Conservation (phyloP, 30 jellyfish, hydroid and myxozoan species). For the Aurelia sp. region DNA sequence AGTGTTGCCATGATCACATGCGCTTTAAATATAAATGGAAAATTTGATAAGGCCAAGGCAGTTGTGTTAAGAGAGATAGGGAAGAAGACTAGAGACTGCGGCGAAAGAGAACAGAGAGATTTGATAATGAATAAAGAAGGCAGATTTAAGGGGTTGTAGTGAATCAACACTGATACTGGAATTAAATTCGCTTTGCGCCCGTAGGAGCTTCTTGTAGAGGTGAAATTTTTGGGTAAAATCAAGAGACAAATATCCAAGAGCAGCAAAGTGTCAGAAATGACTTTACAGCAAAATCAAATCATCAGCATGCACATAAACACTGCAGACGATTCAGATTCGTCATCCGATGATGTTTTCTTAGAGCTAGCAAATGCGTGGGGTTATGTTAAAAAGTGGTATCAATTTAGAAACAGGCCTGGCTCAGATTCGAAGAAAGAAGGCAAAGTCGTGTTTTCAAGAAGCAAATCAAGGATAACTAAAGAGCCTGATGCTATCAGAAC, state of each 20-base stretch:
- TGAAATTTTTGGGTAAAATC: no score
- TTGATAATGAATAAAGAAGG: no score
- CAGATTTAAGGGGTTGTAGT: no score
- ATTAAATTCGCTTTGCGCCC: no score
- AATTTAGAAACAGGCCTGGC: conserved; percentile 11
- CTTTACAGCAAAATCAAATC: conserved; percentile 30
- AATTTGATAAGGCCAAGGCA: neutral
- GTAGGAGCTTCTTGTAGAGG: no score
- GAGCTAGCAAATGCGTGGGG: conserved; percentile 61
- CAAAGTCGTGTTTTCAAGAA: conserved; percentile 8
- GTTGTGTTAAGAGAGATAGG: no score
- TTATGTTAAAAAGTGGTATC: conserved; percentile 64
- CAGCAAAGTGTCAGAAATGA: conserved; percentile 15
- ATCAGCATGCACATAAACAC: conserved; percentile 20
- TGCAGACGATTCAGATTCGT: conserved; percentile 67
- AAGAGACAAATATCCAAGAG: neutral
- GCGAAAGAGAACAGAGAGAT: no score
- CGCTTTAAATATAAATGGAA: neutral
- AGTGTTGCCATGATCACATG: conserved; percentile 2
- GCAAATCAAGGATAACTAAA: conserved; percentile 5
- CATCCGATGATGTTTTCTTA: conserved; percentile 44
- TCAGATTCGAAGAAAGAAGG: neutral
- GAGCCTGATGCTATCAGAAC: conserved; percentile 24
- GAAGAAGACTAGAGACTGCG: no score
- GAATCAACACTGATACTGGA: no score